Percentiles rank a stretch among this genome's conserved stretches.
phyloP scores from a whole-genome alignment of 2,888 invertebrate genomes.

The Heliconius erato region DNA sequence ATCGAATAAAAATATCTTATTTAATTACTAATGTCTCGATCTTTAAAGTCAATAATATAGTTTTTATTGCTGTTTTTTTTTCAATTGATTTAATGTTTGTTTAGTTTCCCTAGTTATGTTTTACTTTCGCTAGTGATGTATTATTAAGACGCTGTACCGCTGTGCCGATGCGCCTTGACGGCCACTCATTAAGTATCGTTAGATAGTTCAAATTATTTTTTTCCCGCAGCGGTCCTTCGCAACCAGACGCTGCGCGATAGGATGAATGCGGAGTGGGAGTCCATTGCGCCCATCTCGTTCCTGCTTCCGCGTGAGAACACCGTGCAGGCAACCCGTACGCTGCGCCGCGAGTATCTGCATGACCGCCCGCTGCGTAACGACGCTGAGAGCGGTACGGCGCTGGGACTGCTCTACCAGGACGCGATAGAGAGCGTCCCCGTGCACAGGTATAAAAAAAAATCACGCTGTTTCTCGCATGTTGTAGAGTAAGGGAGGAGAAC shows the following conservation, averaged over 20 bases:
- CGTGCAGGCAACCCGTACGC: slow-evolving; percentile 12
- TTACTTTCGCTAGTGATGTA: no score
- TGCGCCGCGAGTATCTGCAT: slow-evolving; percentile 65
- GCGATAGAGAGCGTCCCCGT: slow-evolving; percentile 54
- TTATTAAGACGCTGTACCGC: not conserved
- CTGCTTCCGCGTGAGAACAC: slow-evolving; percentile 82
- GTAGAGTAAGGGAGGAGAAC: not conserved
- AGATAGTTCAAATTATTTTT: not conserved
- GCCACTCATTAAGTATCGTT: not conserved
- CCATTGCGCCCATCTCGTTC: slow-evolving; percentile 88
- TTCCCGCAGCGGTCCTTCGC: slow-evolving; percentile 26
- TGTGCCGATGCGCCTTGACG: not conserved
- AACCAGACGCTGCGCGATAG: slow-evolving; percentile 83
- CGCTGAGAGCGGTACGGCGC: slow-evolving; percentile 41
- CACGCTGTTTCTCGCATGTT: not conserved
- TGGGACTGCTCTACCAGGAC: slow-evolving; percentile 54
- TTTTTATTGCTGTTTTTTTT: no score
- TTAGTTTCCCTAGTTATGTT: no score
- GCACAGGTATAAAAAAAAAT: slow-evolving; percentile 48
- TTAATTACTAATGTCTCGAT: no score
- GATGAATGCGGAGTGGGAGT: slow-evolving; percentile 87
- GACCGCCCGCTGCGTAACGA: slow-evolving; percentile 53
- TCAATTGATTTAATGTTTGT: no score
- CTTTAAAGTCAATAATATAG: no score
- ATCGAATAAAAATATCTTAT: no score